Base-by-base conservation (phyloP, 2,888 invertebrate genomes). In the Trachelus troglodyta region DNA sequence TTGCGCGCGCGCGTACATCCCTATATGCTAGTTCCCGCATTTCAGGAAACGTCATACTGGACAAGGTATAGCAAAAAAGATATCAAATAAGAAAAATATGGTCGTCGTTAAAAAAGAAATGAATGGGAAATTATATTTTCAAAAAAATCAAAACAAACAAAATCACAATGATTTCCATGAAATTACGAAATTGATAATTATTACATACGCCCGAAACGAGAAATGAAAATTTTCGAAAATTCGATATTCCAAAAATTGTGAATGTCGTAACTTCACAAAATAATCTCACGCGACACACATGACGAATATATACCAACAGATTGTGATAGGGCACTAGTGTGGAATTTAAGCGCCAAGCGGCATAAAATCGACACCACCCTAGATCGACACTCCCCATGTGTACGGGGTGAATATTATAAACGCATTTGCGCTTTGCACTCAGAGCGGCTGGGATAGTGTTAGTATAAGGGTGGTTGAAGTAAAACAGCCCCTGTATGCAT, bases 331-430 rank as follows among this genome's bases (percentile, higher is more conserved):
- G 56, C 68, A 35, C 75, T 76, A 71, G 75, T 75, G 77, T 78
- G 77, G 77, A 82, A 80, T 77, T 78, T 80, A 69, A 73, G 77
- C 75, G 73, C 76, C 78, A 76, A 80, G 77, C 74, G 76, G 79
- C 80, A 79, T 78, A 84, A 81, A 84, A 86, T 87, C 83, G 81
- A 78, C 81, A 78, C 79, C 79, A 77, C 80, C 81, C 78, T 78
- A 76, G 76, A 78, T 78, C 73, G 78, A 31, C 79, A 83, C 79
- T 79, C 83, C 77, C 81, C 85, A 85, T 86, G 84, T 85, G 87
- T 85, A 84, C 84, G 81, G 88, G 88, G 88, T 88, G 88, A 89
- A 89, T 89, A 89, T 89, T 88, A 88, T 89, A 89, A 89, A 89
- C 87, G 88, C 88, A 85, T 85, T 85, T 85, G 81, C 82, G 83